Conservation (phyloP, 2,888 invertebrate species). For the Dusona sp. region DNA sequence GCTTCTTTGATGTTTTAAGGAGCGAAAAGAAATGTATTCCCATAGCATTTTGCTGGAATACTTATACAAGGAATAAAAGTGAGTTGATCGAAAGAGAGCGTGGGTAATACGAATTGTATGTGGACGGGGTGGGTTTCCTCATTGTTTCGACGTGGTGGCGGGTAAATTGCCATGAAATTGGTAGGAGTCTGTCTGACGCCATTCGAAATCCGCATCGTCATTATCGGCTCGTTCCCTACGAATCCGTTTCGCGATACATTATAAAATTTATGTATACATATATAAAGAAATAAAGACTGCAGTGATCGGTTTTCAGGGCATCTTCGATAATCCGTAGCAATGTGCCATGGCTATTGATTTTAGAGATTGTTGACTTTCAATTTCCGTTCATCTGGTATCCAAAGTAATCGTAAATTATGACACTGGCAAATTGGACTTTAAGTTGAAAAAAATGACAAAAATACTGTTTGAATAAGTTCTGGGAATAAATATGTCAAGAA, state of each 20-base stretch:
- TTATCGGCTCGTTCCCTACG: conserved; percentile 75
- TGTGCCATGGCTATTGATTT: conserved; percentile 56
- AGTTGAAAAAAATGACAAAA: neutral
- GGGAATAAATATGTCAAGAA: neutral
- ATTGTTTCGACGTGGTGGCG: conserved; percentile 82
- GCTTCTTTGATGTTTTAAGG: neutral
- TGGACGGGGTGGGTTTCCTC: conserved; percentile 72
- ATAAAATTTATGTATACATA: conserved; percentile 24
- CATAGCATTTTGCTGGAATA: neutral
- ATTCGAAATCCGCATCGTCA: conserved; percentile 80
- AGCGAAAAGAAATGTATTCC: neutral
- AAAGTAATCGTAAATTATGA: neutral
- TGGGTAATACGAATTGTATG: conserved; percentile 61
- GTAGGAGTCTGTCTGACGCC: conserved; percentile 82
- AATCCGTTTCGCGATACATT: conserved; percentile 48
- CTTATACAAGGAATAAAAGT: conserved; percentile 6
- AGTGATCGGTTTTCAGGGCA: neutral
- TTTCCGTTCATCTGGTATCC: neutral
- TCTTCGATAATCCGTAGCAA: neutral
- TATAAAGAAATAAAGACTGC: neutral
- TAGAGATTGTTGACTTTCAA: conserved; percentile 47
- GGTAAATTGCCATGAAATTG: conserved; percentile 84
- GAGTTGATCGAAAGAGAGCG: conserved; percentile 56
- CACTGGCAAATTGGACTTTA: neutral
- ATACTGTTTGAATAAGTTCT: neutral